A percentile compares a stretch with the other conserved stretches of the same genome.
Conservation (phyloP, 2,113 vertebrate genomes). For the Struthidea cinerea region DNA sequence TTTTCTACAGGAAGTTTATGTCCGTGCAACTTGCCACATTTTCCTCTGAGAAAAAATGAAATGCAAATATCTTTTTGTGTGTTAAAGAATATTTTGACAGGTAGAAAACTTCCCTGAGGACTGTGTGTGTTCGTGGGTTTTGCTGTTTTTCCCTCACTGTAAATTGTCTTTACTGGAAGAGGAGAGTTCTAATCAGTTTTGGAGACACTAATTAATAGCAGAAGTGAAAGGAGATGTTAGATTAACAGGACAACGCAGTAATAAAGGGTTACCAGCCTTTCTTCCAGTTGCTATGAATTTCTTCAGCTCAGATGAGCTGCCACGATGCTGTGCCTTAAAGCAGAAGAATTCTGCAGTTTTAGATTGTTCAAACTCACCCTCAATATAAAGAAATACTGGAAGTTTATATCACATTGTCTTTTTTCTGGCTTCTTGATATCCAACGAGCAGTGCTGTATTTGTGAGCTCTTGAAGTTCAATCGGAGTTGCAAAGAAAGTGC, state of each 20-base stretch:
- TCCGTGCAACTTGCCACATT: background rate
- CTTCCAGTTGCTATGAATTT: background rate
- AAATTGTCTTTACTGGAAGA: background rate
- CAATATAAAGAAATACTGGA: background rate
- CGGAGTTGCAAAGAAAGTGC: fast-evolving
- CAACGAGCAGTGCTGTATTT: background rate
- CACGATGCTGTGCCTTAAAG: background rate
- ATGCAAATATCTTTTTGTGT: background rate
- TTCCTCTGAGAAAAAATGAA: background rate
- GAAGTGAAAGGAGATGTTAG: background rate
- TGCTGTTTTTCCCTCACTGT: background rate
- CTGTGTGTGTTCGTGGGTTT: background rate
- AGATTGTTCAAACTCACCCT: background rate
- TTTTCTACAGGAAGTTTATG: background rate
- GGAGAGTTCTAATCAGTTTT: background rate
- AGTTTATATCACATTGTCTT: background rate
- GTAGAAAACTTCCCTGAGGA: background rate
- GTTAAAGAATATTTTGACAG: background rate
- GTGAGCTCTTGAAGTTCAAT: background rate
- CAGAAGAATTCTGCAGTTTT: background rate
- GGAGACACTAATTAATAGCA: background rate
- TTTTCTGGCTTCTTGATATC: background rate
- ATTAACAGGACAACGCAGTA: background rate
- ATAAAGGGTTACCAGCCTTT: background rate
- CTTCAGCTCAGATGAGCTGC: background rate